Evolutionary conservation across 1,140 invertebrate genomes (phyloP), one percentile per base, ranked within the genome.

Genomic region (Monochamus saltuarius): DNA sequence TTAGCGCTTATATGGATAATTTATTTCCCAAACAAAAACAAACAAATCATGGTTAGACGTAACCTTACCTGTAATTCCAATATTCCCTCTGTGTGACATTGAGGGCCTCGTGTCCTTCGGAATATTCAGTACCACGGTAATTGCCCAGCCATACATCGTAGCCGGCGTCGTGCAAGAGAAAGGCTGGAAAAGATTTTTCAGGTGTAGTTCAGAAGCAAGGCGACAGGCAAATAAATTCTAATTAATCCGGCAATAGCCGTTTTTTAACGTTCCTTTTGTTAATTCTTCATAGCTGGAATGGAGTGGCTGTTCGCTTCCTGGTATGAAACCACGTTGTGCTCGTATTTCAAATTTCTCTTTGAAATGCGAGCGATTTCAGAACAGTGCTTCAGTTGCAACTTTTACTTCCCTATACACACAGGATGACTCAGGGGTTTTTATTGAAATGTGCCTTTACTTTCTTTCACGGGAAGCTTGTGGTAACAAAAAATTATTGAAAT

Each of bases 111-210:
- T 83, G 81, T 22, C 73, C 75, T 52, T 78, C 77, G 3, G 84
- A 84, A 67, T 87, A 86, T 22, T 77, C 81, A 56, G 83, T 89
- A 37, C 89, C 89, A 14, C 89, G 70, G 19, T 79, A 82, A 77
- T 91, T 91, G 7, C 83, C 84, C 13, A 89, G 34, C 86, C 86
- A 89, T 0, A 89, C 86, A 73, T 89, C 87, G 61, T 83, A 87
- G 0, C 83, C 82, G n/a, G 77, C 80, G 68, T 86, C 80, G 19
- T 81, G 78, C 17, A 76, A 51, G 16, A 69, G 57, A 65, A 74
- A 75, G 38, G 70, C 74, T 75, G 39, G 13, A 70, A 72, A 57
- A 57, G 17, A 29, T 13, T 9, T 16, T 16, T 43, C n/a, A 29
- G 22, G 22, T 29, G 7, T 42, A 13, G 39, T 7, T 42, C 16